Percentiles rank a stretch among this genome's conserved stretches.
These are phyloP conservation scores for Catagonus wagneri DNA, from an alignment of 2,113 vertebrate genomes.

Conservation along the genomic window DNA sequence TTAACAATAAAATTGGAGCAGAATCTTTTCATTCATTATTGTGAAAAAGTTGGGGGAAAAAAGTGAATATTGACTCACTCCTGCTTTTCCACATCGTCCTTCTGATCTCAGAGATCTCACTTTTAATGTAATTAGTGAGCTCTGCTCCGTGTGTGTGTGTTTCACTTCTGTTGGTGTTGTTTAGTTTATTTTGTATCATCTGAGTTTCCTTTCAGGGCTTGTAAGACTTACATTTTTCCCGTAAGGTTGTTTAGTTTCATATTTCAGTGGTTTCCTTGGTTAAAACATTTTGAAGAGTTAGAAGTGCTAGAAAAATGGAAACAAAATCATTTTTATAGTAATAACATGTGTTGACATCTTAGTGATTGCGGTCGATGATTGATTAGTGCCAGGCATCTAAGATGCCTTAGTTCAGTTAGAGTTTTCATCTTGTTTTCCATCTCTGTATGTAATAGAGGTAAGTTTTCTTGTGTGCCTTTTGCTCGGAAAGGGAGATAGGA, in stretches of 20 bases:
- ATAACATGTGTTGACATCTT: neutral
- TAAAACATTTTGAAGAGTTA: neutral
- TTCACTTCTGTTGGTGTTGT: neutral
- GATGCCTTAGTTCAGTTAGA: neutral
- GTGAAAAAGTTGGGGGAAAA: neutral
- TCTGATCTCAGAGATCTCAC: neutral
- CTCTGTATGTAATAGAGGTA: neutral
- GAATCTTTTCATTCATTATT: neutral
- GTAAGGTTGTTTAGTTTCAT: neutral
- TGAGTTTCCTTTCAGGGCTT: neutral
- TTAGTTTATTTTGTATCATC: neutral
- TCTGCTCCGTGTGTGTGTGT: neutral
- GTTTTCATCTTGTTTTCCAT: neutral
- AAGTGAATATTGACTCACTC: neutral
- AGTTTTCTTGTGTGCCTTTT: neutral
- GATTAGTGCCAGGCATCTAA: neutral
- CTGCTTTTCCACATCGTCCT: neutral
- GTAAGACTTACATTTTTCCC: neutral
- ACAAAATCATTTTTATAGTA: neutral
- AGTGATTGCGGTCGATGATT: neutral
- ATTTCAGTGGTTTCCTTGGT: neutral
- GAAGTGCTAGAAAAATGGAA: neutral
- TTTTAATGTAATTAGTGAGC: neutral
- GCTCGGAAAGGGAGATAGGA: neutral
- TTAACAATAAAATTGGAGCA: neutral